These are phyloP conservation scores for Muscicapa adusta DNA, from an alignment of 2,113 vertebrate species.

Conservation along the genomic window DNA sequence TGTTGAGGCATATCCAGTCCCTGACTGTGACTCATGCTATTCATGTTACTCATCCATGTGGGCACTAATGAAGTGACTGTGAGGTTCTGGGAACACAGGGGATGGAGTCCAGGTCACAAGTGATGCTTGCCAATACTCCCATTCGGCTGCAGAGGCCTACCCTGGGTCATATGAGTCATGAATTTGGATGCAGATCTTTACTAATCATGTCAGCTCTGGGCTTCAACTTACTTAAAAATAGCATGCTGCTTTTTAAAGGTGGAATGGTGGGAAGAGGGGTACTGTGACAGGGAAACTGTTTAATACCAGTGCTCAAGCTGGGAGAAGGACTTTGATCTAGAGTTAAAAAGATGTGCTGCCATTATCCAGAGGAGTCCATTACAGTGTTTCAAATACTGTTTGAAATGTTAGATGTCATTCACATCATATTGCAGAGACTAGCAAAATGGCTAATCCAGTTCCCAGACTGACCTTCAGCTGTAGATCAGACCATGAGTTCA, in stretches of 20 bases:
- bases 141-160: background rate
- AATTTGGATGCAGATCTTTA: slow-evolving; percentile 25
- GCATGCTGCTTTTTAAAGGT: background rate
- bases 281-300: background rate
- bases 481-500: background rate
- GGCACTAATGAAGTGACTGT: slow-evolving; percentile 60
- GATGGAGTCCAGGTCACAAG: slow-evolving; percentile 31
- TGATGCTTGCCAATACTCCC: slow-evolving; percentile 17
- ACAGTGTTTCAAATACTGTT: background rate
- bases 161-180: slow-evolving; percentile 51
- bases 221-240: slow-evolving; percentile 13
- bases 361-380: background rate
- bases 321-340: background rate
- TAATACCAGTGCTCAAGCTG: background rate
- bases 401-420: slow-evolving; percentile 1
- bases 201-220: background rate
- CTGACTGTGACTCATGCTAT: slow-evolving; percentile 52
- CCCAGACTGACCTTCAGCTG: background rate
- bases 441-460: background rate
- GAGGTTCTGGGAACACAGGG: slow-evolving; percentile 54
- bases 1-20: slow-evolving; percentile 40
- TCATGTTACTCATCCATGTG: slow-evolving; percentile 54
- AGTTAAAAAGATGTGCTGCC: background rate
- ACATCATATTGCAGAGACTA: background rate
- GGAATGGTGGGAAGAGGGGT: background rate